Evolutionary conservation across 2,113 vertebrate species (phyloP).

Genomic region (Leucopsar rothschildi): DNA sequence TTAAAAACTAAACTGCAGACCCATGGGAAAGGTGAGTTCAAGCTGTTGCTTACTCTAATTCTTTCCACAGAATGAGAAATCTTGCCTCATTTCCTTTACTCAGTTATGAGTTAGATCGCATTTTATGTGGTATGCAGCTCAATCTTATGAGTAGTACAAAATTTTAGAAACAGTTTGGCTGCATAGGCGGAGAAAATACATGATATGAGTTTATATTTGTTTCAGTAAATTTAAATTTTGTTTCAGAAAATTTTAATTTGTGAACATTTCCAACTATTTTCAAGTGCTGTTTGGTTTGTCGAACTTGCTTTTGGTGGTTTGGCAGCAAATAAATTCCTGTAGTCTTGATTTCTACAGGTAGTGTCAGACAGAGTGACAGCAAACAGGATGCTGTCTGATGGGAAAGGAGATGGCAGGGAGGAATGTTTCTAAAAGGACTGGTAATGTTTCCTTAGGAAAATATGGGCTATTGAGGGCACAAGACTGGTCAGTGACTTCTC

Average conservation of each 20-base stretch:
- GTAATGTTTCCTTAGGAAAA: not conserved
- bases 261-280: not conserved
- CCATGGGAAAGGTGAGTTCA: constrained; percentile 16
- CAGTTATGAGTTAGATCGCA: not conserved
- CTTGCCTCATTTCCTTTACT: constrained; percentile 28
- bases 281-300: not conserved
- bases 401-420: not conserved
- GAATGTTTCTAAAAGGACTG: not conserved
- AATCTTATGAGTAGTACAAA: not conserved
- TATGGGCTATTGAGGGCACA: not conserved
- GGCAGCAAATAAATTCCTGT: not conserved
- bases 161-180: not conserved
- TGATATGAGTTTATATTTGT: accelerated
- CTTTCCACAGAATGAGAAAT: constrained; percentile 30
- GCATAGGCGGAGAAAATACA: not conserved
- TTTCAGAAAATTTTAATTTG: not conserved
- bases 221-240: not conserved
- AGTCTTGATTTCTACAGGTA: not conserved
- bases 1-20: not conserved
- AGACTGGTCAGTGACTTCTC: not conserved
- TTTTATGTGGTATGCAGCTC: not conserved
- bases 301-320: not conserved
- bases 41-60: not conserved
- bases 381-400: not conserved
- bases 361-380: not conserved